A percentile compares a stretch with the other conserved stretches of the same genome.
Conservation (phyloP, 2,797 vertebrate species). For the Molothrus aeneus region DNA sequence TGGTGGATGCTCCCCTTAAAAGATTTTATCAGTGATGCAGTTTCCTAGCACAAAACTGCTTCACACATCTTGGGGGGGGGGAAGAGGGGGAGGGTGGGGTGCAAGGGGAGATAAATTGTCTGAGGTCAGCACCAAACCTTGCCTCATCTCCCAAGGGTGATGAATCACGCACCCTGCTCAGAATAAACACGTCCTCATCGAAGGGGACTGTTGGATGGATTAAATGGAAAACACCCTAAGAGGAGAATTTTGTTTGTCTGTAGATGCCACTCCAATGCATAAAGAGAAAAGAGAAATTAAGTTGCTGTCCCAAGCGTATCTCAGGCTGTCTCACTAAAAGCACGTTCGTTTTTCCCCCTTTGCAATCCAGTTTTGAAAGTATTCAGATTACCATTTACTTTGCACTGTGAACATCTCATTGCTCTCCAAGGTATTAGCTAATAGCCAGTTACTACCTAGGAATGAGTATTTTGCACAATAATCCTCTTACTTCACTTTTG, state of each 20-base stretch:
- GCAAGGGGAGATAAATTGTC: background rate
- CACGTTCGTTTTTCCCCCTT: background rate
- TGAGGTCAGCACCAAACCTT: constrained; percentile 63
- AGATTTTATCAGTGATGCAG: constrained; percentile 51
- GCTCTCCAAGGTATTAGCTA: background rate
- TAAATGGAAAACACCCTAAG: constrained; percentile 2
- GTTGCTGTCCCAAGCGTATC: background rate
- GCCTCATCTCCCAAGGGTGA: constrained; percentile 51
- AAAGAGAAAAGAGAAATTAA: constrained; percentile 18
- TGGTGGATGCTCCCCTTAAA: constrained; percentile 1
- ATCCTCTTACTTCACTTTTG: background rate
- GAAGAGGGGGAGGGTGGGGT: background rate
- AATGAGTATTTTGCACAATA: background rate
- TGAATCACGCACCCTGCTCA: constrained; percentile 55
- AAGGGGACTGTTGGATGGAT: background rate
- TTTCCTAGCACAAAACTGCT: constrained; percentile 40
- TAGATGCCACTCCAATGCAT: background rate
- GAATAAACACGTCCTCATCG: constrained; percentile 27
- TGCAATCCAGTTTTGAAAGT: background rate
- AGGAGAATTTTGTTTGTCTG: background rate
- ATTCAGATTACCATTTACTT: background rate
- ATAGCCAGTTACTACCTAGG: background rate
- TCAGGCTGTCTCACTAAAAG: background rate
- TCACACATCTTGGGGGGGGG: background rate
- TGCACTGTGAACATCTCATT: background rate